Base-by-base conservation (phyloP, 92 coral and sea anemone genomes). In the Palythoa caribaeorum region DNA sequence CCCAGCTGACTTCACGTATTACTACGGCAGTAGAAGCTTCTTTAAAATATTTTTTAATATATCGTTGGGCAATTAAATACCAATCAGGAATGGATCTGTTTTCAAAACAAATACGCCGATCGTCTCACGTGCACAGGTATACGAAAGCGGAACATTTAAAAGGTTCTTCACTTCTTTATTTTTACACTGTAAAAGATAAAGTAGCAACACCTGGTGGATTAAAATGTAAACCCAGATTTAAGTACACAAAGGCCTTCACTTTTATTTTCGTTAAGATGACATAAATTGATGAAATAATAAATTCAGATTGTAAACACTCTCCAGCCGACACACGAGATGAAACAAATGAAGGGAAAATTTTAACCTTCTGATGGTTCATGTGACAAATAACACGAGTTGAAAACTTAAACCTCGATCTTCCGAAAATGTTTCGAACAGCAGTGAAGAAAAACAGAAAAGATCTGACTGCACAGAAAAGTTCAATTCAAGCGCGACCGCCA, bases 401-500 rank as follows among this genome's bases (percentile, higher is more conserved):
- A 48, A 81, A 69, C 57, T 44, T 19, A 38, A 47, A 66, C 66
- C 57, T 40, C 65, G 57, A 47, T 81, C 74, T 81, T 66, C 86
- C 57, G 62, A 81, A 63, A 65, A 81, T 81, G 86, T 13, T 65
- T 81, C 47, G 86, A 66, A 40, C 21, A 35, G 47, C 62, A 63
- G 86, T 81, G 86, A 81, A 66, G 86, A 81, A 81, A 81, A 81
- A 81, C 86, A 81, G 86, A 81, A 81, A 81, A 66, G 85, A 80
- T 62, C 73, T 44, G 19, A 10, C 76, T 81, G 73, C 66, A 53
- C 38, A 66, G 39, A 65, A 10, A 53, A 65, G 62, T 81, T 81
- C 40, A 81, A 81, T 65, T 81, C 76, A 81, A 66, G 86, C 86
- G 86, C 86, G 78, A 85, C 94, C 88, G 96, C 98, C 96, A 95